These are phyloP conservation scores for Actias luna DNA, from an alignment of 2,888 invertebrate genomes.

Conservation along the genomic window DNA sequence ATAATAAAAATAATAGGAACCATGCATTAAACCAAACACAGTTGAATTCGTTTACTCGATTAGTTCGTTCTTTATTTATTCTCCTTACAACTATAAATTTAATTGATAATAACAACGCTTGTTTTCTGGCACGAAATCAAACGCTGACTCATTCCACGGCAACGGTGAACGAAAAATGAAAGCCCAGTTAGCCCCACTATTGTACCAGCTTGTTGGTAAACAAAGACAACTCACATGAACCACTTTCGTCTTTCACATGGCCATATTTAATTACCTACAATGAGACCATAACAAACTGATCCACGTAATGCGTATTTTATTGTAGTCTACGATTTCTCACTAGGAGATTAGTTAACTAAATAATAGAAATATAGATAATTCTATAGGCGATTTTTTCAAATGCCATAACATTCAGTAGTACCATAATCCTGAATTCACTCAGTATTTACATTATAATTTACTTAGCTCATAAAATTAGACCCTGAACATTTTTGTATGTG, in stretches of 20 bases:
- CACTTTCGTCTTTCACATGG: conserved; percentile 11
- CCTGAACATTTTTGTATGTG: too few species aligned
- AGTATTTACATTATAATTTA: too few species aligned
- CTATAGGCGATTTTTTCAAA: neutral
- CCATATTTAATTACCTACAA: neutral
- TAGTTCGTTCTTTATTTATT: neutral
- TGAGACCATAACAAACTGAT: neutral
- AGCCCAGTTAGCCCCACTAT: neutral
- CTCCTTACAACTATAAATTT: neutral
- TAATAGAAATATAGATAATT: neutral
- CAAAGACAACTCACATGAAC: conserved; percentile 11
- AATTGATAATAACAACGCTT: neutral
- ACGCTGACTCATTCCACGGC: neutral
- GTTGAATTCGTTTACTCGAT: neutral
- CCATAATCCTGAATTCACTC: too few species aligned
- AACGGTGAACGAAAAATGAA: conserved; percentile 7
- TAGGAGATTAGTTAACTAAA: neutral
- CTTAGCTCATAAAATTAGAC: too few species aligned
- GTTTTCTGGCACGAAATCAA: neutral
- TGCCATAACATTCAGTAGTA: neutral
- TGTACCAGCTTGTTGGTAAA: neutral
- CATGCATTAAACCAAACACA: neutral
- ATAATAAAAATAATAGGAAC: neutral
- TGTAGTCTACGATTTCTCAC: neutral
- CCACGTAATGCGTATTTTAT: neutral